Conservation (phyloP, 2,888 invertebrate genomes). For the Oligia strigilis region DNA sequence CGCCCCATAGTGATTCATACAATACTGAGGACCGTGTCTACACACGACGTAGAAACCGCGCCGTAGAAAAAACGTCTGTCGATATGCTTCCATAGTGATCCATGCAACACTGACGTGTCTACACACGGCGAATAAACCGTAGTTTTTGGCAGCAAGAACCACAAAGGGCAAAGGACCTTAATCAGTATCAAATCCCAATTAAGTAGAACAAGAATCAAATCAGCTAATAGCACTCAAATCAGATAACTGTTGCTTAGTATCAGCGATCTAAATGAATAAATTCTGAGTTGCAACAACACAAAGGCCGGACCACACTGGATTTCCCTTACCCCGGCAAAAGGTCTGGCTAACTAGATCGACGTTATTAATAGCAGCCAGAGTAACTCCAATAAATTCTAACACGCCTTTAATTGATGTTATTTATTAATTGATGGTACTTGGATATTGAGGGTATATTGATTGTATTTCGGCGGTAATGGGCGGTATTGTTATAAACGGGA, state of each 20-base stretch:
- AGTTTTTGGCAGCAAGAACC: not conserved
- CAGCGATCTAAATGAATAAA: conserved; percentile 53
- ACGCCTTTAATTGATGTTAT: conserved; percentile 67
- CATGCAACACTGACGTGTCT: no score
- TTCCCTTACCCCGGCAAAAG: conserved; percentile 26
- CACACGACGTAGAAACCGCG: not conserved
- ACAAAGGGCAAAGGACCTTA: not conserved
- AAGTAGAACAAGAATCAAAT: conserved; percentile 29
- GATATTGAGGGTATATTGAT: conserved; percentile 60
- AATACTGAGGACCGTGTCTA: not conserved
- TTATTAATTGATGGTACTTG: conserved; percentile 46
- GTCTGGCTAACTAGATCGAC: conserved; percentile 49
- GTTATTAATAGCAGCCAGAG: conserved; percentile 65
- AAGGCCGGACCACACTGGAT: conserved; percentile 24
- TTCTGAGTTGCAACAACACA: conserved; percentile 47
- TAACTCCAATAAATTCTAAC: conserved; percentile 67
- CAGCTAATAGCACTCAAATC: conserved; percentile 36
- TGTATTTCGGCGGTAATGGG: conserved; percentile 60
- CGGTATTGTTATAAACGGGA: conserved; percentile 57
- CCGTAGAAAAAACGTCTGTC: no score
- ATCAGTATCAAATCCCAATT: not conserved
- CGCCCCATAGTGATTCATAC: not conserved
- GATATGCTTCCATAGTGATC: no score
- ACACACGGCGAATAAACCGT: not conserved
- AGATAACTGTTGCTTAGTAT: conserved; percentile 47